Evolutionary conservation across 1,140 invertebrate species (phyloP).

Genomic region (Drosophila jambulina): DNA sequence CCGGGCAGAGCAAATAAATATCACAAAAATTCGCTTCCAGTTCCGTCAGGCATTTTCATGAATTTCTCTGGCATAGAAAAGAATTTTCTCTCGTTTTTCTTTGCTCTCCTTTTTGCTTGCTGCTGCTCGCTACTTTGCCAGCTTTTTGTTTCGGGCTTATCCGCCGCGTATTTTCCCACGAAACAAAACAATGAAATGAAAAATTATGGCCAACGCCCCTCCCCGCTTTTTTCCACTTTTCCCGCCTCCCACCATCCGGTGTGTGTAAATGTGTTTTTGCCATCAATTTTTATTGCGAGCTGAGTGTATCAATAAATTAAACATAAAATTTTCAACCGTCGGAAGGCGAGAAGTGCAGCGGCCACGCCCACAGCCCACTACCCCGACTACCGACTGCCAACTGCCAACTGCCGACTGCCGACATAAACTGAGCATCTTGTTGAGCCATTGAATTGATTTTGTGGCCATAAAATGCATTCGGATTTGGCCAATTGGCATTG

Average conservation of each 20-base stretch:
- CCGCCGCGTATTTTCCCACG: constrained; percentile 69
- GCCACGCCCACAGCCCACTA: neutral
- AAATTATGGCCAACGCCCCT: constrained; percentile 66
- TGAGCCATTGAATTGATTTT: constrained; percentile 66
- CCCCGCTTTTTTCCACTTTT: neutral
- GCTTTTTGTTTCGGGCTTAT: constrained; percentile 64
- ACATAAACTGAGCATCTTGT: constrained; percentile 53
- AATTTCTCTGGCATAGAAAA: constrained; percentile 51
- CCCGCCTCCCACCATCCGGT: constrained; percentile 5
- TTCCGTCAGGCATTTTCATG: constrained; percentile 75
- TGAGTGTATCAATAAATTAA: constrained; percentile 82
- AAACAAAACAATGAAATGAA: constrained; percentile 80
- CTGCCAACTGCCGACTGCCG: constrained; percentile 3
- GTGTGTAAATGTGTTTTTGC: constrained; percentile 78
- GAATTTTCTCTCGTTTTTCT: constrained; percentile 50
- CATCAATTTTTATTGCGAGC: constrained; percentile 81
- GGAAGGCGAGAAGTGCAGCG: constrained; percentile 38
- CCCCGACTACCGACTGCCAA: neutral
- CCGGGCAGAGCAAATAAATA: constrained; percentile 69
- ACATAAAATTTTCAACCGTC: constrained; percentile 65
- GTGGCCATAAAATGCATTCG: constrained; percentile 60
- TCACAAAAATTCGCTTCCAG: constrained; percentile 72
- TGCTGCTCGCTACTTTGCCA: constrained; percentile 57
- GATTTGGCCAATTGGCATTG: constrained; percentile 52
- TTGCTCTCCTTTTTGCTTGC: constrained; percentile 31